Conservation (phyloP, 2,888 invertebrate species). For the Heliconius ismenius region DNA sequence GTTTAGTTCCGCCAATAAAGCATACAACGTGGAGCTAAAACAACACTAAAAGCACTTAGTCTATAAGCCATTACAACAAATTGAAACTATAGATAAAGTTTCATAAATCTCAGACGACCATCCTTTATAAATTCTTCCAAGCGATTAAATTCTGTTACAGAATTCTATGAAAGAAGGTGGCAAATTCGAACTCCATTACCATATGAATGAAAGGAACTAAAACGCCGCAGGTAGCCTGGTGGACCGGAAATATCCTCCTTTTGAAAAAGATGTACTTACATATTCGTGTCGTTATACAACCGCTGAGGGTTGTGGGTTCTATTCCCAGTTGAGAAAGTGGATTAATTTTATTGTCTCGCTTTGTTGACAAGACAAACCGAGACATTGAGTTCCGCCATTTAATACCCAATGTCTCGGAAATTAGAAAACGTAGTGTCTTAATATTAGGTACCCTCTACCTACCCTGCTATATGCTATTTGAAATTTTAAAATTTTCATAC, state of each 20-base stretch:
- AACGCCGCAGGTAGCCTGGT: conserved; percentile 67
- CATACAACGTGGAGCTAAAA: too few species aligned
- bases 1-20: too few species aligned
- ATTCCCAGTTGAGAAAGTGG: too few species aligned
- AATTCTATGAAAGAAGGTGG: conserved; percentile 47
- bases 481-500: background rate
- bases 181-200: conserved; percentile 64
- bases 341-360: too few species aligned
- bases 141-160: conserved; percentile 45
- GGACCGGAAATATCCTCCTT: conserved; percentile 63
- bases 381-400: too few species aligned
- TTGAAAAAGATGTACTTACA: background rate
- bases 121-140: conserved; percentile 49
- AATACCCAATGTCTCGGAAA: too few species aligned
- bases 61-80: conserved; percentile 16
- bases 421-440: background rate
- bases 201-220: conserved; percentile 75
- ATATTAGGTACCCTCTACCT: background rate
- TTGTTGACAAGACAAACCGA: too few species aligned
- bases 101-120: conserved; percentile 50
- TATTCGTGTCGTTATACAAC: background rate
- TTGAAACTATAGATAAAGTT: conserved; percentile 31
- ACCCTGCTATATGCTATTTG: background rate
- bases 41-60: background rate
- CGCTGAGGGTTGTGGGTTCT: too few species aligned